Evolutionary conservation across 2,113 vertebrate genomes (phyloP), one percentile per base, ranked within the genome.

Genomic region (Scytalopus superciliaris): DNA sequence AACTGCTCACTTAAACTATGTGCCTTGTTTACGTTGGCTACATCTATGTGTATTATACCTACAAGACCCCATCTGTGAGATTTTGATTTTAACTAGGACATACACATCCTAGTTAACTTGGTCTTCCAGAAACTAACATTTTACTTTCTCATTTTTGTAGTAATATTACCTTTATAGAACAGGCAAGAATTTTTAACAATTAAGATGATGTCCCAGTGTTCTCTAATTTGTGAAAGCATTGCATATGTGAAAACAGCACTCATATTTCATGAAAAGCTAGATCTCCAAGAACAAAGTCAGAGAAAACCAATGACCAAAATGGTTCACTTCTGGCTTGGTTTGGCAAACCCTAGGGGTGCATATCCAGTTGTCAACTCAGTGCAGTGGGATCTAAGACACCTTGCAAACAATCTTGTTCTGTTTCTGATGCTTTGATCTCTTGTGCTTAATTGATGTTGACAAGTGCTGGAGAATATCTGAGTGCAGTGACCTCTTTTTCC

Each of bases 381-480:
- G 66, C 35, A 42, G 37, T 25, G 16, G 56, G 22, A 78, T 85
- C 52, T 81, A 72, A 84, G 44, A 69, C 72, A 84, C 37, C 68
- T 88, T 90, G 79, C 78, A 93, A 96, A 53, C 19, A 56, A 3
- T 81, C 22, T 83, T 67, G 10, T 73, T 96, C 57, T 84, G 30
- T 82, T 95, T 75, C 40, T 96, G 30, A 53, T 84, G 55, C 59
- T 96, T 96, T 94, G 82, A 67, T 94, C 47, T 77, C 76, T 80
- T 73, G 44, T 84, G 44, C 69, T 84, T 89, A 92, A 68, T 62
- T 91, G 77, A 79, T 79, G 44, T 45, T 91, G 84, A 76, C 57
- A 90, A 79, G 31, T 59, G 42, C 70, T 84, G 45, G 49, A 60
- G 57, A 75, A 35, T 79, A 93, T 77, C n/a, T 57, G 35, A 55